phyloP scores from a whole-genome alignment of 1,140 invertebrate genomes.

The Meloidogyne chitwoodi region DNA sequence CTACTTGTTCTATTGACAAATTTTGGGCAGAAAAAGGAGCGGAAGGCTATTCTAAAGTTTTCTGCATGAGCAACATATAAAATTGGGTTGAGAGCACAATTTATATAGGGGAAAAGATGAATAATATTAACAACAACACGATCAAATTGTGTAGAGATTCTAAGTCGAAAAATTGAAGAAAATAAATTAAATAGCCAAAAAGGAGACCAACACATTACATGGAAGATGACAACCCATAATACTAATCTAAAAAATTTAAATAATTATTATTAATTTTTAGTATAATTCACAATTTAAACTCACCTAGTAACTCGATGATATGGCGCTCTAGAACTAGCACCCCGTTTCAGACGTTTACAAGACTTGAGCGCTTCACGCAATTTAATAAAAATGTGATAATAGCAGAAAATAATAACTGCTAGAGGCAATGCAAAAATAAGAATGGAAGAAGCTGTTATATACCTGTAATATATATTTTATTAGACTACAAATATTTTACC shows the following conservation, averaged over 20 bases:
- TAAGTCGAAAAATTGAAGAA: constrained; percentile 52
- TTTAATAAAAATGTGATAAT: constrained; percentile 59
- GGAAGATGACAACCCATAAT: constrained; percentile 59
- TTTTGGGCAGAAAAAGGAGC: constrained; percentile 40
- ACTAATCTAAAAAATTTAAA: constrained; percentile 27
- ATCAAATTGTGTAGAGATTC: constrained; percentile 56
- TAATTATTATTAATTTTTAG: background rate
- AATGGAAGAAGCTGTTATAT: constrained; percentile 56
- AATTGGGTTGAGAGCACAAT: constrained; percentile 58
- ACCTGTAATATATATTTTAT: constrained; percentile 42
- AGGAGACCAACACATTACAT: constrained; percentile 58
- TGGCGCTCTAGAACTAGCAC: constrained; percentile 41
- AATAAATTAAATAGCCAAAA: constrained; percentile 60
- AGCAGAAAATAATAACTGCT: constrained; percentile 52
- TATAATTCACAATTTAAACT: background rate
- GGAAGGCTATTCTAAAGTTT: constrained; percentile 58
- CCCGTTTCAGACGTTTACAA: constrained; percentile 44
- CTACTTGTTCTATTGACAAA: background rate
- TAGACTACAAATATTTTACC: constrained; percentile 21
- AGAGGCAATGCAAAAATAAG: constrained; percentile 55
- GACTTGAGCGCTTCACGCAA: constrained; percentile 55
- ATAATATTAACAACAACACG: constrained; percentile 59
- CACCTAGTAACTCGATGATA: constrained; percentile 56
- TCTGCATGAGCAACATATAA: constrained; percentile 55
- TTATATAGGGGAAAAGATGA: constrained; percentile 58